phyloP scores from a whole-genome alignment of 2,888 invertebrate genomes.

The Mythimna vitellina region DNA sequence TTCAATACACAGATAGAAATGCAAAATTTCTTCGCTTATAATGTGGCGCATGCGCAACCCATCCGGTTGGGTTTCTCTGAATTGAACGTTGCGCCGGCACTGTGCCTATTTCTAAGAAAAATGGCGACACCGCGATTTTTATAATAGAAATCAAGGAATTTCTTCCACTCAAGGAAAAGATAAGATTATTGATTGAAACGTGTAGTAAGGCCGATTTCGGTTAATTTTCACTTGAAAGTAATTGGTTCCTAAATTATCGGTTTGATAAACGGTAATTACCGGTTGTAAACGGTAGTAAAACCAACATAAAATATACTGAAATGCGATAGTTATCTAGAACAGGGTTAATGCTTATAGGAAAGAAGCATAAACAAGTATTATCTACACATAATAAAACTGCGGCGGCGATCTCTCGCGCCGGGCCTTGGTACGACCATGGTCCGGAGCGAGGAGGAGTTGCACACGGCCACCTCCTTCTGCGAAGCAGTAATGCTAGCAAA shows the following conservation, averaged over 20 bases:
- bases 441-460: too few relatives aligned
- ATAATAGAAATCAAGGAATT: conserved; percentile 33
- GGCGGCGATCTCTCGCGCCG: too few relatives aligned
- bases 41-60: conserved; percentile 54
- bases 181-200: conserved; percentile 9
- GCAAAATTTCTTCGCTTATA: conserved; percentile 49
- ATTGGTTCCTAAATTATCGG: conserved; percentile 31
- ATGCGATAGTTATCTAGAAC: conserved; percentile 25
- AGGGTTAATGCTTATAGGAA: not conserved
- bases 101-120: conserved; percentile 53
- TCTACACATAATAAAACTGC: not conserved
- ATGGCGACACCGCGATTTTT: conserved; percentile 35
- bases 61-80: conserved; percentile 63
- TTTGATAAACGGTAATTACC: conserved; percentile 38
- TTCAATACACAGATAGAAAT: conserved; percentile 35
- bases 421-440: too few relatives aligned
- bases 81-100: conserved; percentile 21
- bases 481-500: too few relatives aligned
- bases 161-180: conserved; percentile 33
- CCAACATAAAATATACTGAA: conserved; percentile 18
- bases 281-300: conserved; percentile 31
- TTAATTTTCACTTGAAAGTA: conserved; percentile 12
- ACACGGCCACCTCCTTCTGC: too few relatives aligned
- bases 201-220: conserved; percentile 21
- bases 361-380: not conserved